Evolutionary conservation across 2,888 invertebrate genomes (phyloP).

Genomic region (Aphelenchoides bicaudatus): DNA sequence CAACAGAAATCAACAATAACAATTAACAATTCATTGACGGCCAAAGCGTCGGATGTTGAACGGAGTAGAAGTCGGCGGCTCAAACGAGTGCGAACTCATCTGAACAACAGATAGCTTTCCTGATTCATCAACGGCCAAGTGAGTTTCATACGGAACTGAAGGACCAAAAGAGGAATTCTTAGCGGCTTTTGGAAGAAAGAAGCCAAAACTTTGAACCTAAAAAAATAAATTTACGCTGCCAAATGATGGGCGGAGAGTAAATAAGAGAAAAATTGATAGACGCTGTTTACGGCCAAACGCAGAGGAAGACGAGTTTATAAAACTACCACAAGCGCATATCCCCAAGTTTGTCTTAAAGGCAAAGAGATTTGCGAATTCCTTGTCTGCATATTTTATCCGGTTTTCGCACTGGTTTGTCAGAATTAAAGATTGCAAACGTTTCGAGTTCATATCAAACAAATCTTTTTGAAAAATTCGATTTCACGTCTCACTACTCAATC

Average conservation of each 20-base stretch:
- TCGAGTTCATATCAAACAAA: too few relatives aligned
- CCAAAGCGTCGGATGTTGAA: neutral
- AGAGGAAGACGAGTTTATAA: too few relatives aligned
- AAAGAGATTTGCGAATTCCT: too few relatives aligned
- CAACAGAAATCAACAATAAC: conserved; percentile 18
- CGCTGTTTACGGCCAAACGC: conserved; percentile 3
- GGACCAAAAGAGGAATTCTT: conserved; percentile 4
- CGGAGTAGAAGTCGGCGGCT: conserved; percentile 1
- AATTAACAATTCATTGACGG: conserved; percentile 19
- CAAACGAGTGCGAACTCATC: neutral
- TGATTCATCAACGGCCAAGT: neutral
- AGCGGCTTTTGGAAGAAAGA: neutral
- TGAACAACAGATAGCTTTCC: neutral
- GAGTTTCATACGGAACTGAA: neutral
- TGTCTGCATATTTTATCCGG: too few relatives aligned
- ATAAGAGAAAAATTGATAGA: conserved; percentile 12
- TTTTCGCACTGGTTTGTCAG: too few relatives aligned
- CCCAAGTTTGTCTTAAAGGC: too few relatives aligned
- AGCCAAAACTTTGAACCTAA: conserved; percentile 11
- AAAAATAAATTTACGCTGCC: conserved; percentile 6
- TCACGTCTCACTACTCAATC: too few relatives aligned
- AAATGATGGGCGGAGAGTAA: neutral
- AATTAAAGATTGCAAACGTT: too few relatives aligned
- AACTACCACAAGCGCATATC: too few relatives aligned
- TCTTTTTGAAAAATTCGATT: too few relatives aligned